These are phyloP conservation scores for Hoplias malabaricus DNA, from an alignment of 2,113 vertebrate species.

Conservation along the genomic window DNA sequence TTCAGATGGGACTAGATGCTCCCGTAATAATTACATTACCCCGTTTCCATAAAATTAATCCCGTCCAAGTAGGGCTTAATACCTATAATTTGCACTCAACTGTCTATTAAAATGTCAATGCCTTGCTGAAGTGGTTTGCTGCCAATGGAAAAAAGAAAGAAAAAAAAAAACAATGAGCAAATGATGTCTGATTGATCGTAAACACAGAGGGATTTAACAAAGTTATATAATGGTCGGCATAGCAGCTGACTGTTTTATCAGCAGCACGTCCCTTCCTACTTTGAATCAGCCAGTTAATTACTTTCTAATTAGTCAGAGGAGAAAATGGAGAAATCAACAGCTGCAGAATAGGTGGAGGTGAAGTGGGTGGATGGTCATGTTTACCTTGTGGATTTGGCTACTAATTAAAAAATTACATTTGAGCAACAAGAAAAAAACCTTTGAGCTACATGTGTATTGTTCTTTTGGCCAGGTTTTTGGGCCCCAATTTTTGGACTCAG, in stretches of 20 bases:
- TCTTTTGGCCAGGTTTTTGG: conserved; percentile 49
- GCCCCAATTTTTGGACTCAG: conserved; percentile 59
- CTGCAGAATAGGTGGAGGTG: conserved; percentile 45
- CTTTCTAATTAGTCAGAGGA: conserved; percentile 39
- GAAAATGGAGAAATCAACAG: conserved; percentile 35
- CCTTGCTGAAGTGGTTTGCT: not conserved
- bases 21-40: too few species aligned
- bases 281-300: conserved; percentile 45
- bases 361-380: conserved; percentile 35
- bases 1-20: too few species aligned
- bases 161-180: not conserved
- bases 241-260: conserved; percentile 23
- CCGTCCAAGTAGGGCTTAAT: too few species aligned
- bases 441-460: conserved; percentile 33
- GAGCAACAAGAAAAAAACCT: too few species aligned
- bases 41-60: too few species aligned
- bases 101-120: not conserved
- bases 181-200: not conserved
- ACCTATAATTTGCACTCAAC: not conserved
- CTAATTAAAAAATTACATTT: conserved; percentile 40
- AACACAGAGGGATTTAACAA: conserved; percentile 5
- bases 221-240: not conserved
- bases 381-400: conserved; percentile 46
- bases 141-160: too few species aligned
- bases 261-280: not conserved